Conservation (phyloP, 2,797 vertebrate species). For the Notamacropus eugenii region DNA sequence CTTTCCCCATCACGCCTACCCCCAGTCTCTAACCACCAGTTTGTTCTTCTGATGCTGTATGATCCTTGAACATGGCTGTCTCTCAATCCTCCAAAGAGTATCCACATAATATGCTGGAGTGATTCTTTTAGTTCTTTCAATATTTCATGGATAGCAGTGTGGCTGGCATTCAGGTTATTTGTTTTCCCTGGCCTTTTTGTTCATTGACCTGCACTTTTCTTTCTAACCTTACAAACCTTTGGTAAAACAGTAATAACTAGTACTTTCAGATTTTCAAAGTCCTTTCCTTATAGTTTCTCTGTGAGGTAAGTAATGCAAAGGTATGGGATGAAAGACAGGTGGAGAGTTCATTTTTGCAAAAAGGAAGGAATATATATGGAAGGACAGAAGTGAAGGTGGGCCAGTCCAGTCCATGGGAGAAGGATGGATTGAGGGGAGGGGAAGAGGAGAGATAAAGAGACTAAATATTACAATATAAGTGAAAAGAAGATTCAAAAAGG, state of each 20-base stretch:
- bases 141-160: background rate
- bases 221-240: background rate
- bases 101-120: background rate
- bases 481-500: no score
- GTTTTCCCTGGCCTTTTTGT: background rate
- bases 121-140: background rate
- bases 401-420: no score
- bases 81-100: background rate
- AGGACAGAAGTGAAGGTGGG: no score
- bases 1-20: background rate
- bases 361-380: no score
- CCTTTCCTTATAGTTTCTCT: no score
- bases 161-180: background rate
- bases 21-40: background rate
- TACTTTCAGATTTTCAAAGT: background rate
- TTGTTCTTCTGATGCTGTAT: background rate
- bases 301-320: no score
- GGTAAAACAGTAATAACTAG: background rate
- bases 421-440: no score
- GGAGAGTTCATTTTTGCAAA: no score
- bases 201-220: background rate
- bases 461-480: no score
- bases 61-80: background rate
- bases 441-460: no score
- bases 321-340: no score